Percentiles rank a stretch among this genome's conserved stretches.
phyloP scores from a whole-genome alignment of 2,797 vertebrate genomes.

The Eulemur mongoz region DNA sequence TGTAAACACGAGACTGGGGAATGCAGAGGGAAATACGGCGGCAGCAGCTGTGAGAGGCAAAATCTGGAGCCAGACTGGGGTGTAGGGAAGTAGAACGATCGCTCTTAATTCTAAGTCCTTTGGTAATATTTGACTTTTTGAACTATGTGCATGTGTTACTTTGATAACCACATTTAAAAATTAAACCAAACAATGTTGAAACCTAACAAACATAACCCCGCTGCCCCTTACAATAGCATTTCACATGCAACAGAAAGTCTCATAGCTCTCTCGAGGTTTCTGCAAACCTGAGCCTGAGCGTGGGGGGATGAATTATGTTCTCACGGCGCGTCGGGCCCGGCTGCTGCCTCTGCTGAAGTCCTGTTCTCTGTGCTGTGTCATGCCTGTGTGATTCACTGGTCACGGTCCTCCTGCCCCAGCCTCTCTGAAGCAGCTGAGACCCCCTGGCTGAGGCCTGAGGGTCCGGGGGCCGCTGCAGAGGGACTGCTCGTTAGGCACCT shows the following conservation, averaged over 20 bases:
- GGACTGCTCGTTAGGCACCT: neutral
- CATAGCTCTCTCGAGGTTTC: neutral
- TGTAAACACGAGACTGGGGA: neutral
- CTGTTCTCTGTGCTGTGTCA: neutral
- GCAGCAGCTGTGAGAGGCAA: neutral
- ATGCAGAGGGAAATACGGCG: neutral
- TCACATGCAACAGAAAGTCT: slow-evolving; percentile 2
- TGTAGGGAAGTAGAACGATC: neutral
- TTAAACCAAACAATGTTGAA: slow-evolving; percentile 22
- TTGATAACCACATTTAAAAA: slow-evolving; percentile 42
- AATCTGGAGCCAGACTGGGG: neutral
- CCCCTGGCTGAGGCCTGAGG: neutral
- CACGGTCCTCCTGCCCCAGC: neutral
- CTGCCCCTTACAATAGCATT: neutral
- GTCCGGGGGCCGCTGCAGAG: neutral
- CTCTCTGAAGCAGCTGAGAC: neutral
- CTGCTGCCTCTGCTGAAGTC: neutral
- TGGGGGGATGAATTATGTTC: neutral
- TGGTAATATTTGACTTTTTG: neutral
- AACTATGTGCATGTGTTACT: neutral
- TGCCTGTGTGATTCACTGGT: neutral
- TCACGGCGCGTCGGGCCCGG: neutral
- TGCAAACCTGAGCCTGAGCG: neutral
- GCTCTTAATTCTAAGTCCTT: neutral
- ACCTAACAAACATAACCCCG: neutral